Evolutionary conservation across 2,113 vertebrate genomes (phyloP).

Genomic region (Pituophis catenifer): DNA sequence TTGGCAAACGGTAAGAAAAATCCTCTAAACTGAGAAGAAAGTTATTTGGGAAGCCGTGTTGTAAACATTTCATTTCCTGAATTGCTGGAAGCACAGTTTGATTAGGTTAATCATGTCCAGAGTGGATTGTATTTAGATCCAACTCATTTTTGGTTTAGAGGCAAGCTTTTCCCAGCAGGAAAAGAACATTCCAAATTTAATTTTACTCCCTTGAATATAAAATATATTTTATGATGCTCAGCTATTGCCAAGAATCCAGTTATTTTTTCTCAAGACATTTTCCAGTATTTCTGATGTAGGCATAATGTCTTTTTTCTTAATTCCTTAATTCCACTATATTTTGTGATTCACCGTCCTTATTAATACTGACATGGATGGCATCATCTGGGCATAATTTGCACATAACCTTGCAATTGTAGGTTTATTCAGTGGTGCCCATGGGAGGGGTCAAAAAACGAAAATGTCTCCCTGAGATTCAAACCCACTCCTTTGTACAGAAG

Average conservation of each 20-base stretch:
- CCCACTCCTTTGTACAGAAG: not conserved
- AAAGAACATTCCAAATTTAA: not conserved
- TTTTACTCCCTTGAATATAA: not conserved
- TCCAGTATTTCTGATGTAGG: not conserved
- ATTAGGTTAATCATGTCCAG: conserved; percentile 1
- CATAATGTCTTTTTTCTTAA: not conserved
- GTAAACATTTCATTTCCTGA: conserved; percentile 34
- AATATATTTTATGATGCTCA: not conserved
- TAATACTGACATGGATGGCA: not conserved
- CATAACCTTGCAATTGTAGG: not conserved
- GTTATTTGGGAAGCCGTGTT: conserved; percentile 23
- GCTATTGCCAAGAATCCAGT: not conserved
- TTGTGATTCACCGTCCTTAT: not conserved
- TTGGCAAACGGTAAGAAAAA: conserved; percentile 24
- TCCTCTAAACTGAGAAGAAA: conserved; percentile 22
- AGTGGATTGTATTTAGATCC: not conserved
- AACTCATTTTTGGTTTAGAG: conserved; percentile 5
- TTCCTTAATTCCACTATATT: not conserved
- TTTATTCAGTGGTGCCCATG: not conserved
- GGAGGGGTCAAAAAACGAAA: not conserved
- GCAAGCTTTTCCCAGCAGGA: not conserved
- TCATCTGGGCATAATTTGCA: not conserved
- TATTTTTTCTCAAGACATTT: not conserved
- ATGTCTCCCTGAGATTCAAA: not conserved
- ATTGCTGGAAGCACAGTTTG: not conserved